A percentile compares a stretch with the other conserved stretches of the same genome.
Evolutionary conservation across 2,113 vertebrate genomes (phyloP).

Genomic region (Notothenia coriiceps): DNA sequence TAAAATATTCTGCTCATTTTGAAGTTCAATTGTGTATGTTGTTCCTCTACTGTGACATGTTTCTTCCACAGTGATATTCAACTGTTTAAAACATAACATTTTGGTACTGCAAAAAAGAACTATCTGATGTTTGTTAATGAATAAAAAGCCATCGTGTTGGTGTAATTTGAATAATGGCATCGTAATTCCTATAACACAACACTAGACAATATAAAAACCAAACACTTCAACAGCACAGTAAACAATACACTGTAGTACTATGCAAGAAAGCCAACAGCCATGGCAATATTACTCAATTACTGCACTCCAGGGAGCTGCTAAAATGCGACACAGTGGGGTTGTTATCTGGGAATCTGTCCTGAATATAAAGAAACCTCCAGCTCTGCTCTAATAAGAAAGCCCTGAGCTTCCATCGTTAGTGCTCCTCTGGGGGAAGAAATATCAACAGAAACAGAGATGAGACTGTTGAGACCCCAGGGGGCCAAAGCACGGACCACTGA

Average conservation of each 20-base stretch:
- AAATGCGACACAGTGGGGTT: background rate
- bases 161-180: constrained; percentile 25
- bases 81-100: too few species aligned
- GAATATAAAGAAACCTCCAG: background rate
- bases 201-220: constrained; percentile 1
- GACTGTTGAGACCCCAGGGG: constrained; percentile 13
- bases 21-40: too few species aligned
- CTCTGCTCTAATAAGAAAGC: constrained; percentile 9
- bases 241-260: background rate
- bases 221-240: background rate
- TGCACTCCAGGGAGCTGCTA: background rate
- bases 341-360: background rate
- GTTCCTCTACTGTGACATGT: background rate
- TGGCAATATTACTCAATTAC: background rate
- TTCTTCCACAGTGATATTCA: too few species aligned
- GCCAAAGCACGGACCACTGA: constrained; percentile 21
- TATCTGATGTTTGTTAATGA: constrained; percentile 2
- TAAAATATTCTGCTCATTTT: background rate
- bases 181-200: constrained; percentile 5
- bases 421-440: constrained; percentile 23
- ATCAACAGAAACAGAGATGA: constrained; percentile 24
- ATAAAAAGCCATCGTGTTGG: background rate
- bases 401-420: constrained; percentile 3
- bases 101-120: too few species aligned
- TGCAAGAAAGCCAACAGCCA: background rate